Conservation (phyloP, 2,113 vertebrate species). For the Nanger granti region DNA sequence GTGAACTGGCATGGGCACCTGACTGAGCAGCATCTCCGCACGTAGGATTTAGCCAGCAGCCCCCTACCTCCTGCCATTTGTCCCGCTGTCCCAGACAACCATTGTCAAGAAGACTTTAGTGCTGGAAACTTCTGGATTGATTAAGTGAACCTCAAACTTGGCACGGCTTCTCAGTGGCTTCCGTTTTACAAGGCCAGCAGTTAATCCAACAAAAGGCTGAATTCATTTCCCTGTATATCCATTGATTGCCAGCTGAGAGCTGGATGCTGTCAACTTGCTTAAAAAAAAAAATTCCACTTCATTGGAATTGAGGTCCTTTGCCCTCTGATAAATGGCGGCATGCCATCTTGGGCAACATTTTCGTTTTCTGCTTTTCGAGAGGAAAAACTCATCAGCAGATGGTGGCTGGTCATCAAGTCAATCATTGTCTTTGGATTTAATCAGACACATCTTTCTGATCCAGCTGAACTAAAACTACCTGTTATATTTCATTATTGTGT, state of each 20-base stretch:
- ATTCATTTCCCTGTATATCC: conserved; percentile 62
- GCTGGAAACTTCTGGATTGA: conserved; percentile 47
- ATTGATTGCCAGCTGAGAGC: conserved; percentile 66
- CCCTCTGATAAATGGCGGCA: conserved; percentile 41
- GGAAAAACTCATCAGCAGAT: conserved; percentile 59
- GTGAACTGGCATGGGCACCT: not conserved
- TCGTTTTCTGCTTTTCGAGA: not conserved
- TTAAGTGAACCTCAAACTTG: conserved; percentile 57
- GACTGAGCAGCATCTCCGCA: not conserved
- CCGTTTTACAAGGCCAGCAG: conserved; percentile 65
- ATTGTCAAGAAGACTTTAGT: conserved; percentile 11
- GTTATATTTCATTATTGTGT: conserved; percentile 5
- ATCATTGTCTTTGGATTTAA: conserved; percentile 53
- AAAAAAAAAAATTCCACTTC: conserved; percentile 27
- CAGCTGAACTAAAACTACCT: conserved; percentile 37
- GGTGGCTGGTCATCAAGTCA: conserved; percentile 44
- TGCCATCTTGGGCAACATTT: conserved; percentile 34
- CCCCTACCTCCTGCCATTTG: not conserved
- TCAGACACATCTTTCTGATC: conserved; percentile 31
- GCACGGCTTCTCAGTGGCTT: conserved; percentile 42
- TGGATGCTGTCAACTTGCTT: conserved; percentile 46
- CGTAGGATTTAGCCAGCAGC: not conserved
- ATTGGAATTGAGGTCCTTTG: conserved; percentile 52
- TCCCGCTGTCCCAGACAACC: not conserved
- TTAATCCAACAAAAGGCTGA: conserved; percentile 69